A percentile compares a stretch with the other conserved stretches of the same genome.
Conservation (phyloP, 2,888 invertebrate species). For the Drosophila affinis region DNA sequence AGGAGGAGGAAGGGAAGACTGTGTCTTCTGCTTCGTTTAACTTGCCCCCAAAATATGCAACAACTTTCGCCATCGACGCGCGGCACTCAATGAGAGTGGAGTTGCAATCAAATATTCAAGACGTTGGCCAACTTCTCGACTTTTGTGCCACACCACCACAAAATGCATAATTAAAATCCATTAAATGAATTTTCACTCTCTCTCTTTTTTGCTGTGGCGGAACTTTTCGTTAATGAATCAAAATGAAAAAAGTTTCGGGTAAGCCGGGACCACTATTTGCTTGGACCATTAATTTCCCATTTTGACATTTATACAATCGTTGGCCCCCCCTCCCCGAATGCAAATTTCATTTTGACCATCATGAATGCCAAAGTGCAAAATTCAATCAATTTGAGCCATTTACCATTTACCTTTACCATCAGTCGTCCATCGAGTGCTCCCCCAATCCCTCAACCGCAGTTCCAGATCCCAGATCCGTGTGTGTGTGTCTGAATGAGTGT, state of each 20-base stretch:
- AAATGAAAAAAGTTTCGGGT: slow-evolving; percentile 45
- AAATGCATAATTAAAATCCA: slow-evolving; percentile 79
- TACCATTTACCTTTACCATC: slow-evolving; percentile 67
- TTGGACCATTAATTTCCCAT: slow-evolving; percentile 47
- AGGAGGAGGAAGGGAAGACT: neutral
- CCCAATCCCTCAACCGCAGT: neutral
- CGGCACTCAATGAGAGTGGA: slow-evolving; percentile 42
- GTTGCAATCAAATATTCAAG: slow-evolving; percentile 68
- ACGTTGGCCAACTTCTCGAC: slow-evolving; percentile 51
- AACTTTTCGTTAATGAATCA: slow-evolving; percentile 66
- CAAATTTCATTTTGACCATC: slow-evolving; percentile 69
- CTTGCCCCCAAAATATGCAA: slow-evolving; percentile 64
- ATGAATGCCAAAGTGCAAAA: slow-evolving; percentile 78
- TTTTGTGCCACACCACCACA: slow-evolving; percentile 54
- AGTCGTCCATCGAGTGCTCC: slow-evolving; percentile 38
- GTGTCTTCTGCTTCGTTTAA: slow-evolving; percentile 69
- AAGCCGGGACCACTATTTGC: slow-evolving; percentile 13
- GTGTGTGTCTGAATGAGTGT: slow-evolving; percentile 23
- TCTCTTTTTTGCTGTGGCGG: slow-evolving; percentile 11
- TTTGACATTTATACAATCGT: slow-evolving; percentile 43
- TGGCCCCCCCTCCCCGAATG: slow-evolving; percentile 20
- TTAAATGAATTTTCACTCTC: slow-evolving; percentile 67
- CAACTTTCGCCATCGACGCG: slow-evolving; percentile 66
- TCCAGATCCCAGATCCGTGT: neutral
- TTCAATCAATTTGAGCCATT: slow-evolving; percentile 79